Conservation (phyloP, 2,888 invertebrate genomes). For the Sarcophaga rosellei region DNA sequence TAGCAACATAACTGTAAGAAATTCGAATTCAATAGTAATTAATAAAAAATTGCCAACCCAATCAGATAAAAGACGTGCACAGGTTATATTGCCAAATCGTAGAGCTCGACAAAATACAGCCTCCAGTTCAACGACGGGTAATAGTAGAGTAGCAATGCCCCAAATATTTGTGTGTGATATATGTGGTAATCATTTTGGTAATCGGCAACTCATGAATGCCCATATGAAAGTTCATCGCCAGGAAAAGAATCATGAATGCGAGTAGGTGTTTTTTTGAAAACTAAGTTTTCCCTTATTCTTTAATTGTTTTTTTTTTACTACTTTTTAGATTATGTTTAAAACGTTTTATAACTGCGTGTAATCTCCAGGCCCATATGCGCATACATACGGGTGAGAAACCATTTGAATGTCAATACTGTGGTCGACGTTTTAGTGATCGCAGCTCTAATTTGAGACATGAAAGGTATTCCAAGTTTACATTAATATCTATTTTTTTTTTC, state of each 20-base stretch:
- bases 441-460: constrained; percentile 79
- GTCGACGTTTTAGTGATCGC: constrained; percentile 78
- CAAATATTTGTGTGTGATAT: constrained; percentile 68
- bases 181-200: constrained; percentile 72
- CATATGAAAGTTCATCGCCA: constrained; percentile 74
- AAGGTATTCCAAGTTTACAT: constrained; percentile 70
- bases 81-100: not conserved
- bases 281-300: not conserved
- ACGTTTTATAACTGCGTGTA: constrained; percentile 74
- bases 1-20: constrained; percentile 10
- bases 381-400: constrained; percentile 78
- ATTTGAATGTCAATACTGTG: constrained; percentile 73
- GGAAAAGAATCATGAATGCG: constrained; percentile 70
- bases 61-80: not conserved
- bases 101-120: not conserved
- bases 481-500: not conserved
- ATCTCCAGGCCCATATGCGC: constrained; percentile 76
- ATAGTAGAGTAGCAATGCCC: not conserved
- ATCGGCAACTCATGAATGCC: constrained; percentile 68
- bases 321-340: constrained; percentile 72
- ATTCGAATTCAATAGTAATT: not conserved
- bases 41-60: constrained; percentile 12
- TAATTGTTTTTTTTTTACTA: not conserved
- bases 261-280: constrained; percentile 59
- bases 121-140: not conserved